phyloP scores from a whole-genome alignment of 1,140 invertebrate species.

The Dreissena polymorpha region DNA sequence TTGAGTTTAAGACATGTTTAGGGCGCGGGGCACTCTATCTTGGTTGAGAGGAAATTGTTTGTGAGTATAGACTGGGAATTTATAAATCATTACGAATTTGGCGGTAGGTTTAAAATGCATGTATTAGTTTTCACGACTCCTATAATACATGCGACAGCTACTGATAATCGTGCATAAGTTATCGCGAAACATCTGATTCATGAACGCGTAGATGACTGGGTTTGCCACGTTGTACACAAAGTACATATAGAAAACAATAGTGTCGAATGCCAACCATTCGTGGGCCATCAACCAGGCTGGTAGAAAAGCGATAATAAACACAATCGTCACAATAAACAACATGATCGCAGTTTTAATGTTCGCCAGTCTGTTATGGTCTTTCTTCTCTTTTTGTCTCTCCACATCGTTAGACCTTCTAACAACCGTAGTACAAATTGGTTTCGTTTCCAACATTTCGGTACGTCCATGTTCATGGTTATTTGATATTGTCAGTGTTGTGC shows the following conservation, averaged over 20 bases:
- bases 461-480: conserved; percentile 16
- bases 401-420: conserved; percentile 9
- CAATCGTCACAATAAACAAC: conserved; percentile 76
- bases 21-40: too few relatives aligned
- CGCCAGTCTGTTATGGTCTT: conserved; percentile 58
- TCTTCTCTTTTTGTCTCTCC: conserved; percentile 31
- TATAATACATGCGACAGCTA: conserved; percentile 27
- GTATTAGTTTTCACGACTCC: neutral
- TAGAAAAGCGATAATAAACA: conserved; percentile 75
- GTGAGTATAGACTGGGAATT: neutral
- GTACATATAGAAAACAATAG: conserved; percentile 75
- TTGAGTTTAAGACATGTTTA: neutral
- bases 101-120: neutral
- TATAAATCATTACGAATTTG: neutral
- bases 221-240: conserved; percentile 77
- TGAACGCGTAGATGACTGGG: conserved; percentile 77
- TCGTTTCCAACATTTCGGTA: neutral
- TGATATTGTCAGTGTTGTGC: neutral
- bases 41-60: neutral
- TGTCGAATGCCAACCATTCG: conserved; percentile 65
- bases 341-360: conserved; percentile 76
- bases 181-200: conserved; percentile 77
- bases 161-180: conserved; percentile 63
- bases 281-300: conserved; percentile 75
- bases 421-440: neutral